Evolutionary conservation across 2,113 vertebrate species (phyloP).

Genomic region (Synchiropus splendidus): DNA sequence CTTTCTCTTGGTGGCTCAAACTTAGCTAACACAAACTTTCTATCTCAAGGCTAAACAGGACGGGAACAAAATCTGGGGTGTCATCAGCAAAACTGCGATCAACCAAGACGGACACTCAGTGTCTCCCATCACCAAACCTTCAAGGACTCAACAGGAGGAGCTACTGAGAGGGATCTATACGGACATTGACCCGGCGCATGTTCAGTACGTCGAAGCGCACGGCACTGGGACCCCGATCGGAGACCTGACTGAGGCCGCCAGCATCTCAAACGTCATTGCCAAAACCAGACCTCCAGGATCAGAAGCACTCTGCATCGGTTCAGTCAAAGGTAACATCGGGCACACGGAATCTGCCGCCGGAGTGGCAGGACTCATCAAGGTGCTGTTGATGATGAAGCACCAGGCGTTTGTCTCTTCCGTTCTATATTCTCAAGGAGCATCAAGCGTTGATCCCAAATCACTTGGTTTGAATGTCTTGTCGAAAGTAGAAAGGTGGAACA

Average conservation of each 20-base stretch:
- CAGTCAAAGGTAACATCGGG: slow-evolving; percentile 83
- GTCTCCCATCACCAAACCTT: slow-evolving; percentile 75
- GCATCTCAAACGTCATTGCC: slow-evolving; percentile 67
- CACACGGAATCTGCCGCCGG: slow-evolving; percentile 77
- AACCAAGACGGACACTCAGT: slow-evolving; percentile 74
- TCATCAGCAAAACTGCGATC: slow-evolving; percentile 70
- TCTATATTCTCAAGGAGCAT: slow-evolving; percentile 65
- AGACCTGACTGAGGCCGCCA: slow-evolving; percentile 71
- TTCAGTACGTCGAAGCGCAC: slow-evolving; percentile 80
- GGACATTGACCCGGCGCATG: slow-evolving; percentile 52
- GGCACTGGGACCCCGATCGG: slow-evolving; percentile 76
- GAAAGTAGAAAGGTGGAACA: slow-evolving; percentile 65
- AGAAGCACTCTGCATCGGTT: slow-evolving; percentile 67
- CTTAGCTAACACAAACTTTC: not conserved
- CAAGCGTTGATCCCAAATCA: slow-evolving; percentile 53
- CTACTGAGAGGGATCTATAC: slow-evolving; percentile 72
- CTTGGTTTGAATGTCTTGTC: slow-evolving; percentile 67
- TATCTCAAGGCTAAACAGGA: slow-evolving; percentile 66
- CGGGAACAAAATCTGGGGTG: slow-evolving; percentile 73
- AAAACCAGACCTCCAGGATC: slow-evolving; percentile 53
- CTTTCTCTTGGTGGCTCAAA: no score
- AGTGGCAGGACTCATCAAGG: slow-evolving; percentile 74
- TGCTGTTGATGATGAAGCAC: slow-evolving; percentile 81
- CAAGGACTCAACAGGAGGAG: slow-evolving; percentile 71
- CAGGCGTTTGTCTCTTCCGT: slow-evolving; percentile 73